These are phyloP conservation scores for Diploptera punctata DNA, from an alignment of 2,888 invertebrate species.

Conservation along the genomic window DNA sequence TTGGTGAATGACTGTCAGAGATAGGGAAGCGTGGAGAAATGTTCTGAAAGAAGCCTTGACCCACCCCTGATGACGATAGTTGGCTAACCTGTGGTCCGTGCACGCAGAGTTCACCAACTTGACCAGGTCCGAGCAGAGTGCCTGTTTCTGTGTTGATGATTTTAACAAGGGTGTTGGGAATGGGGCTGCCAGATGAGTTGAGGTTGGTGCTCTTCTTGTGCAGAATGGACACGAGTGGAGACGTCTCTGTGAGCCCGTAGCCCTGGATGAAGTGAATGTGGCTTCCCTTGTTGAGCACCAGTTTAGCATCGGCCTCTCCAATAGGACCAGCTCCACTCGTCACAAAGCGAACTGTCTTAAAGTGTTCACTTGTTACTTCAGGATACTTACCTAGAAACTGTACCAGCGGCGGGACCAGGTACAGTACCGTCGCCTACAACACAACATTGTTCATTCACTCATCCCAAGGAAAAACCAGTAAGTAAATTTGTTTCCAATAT, in stretches of 20 bases:
- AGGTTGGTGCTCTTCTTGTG: slow-evolving; percentile 20
- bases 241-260: slow-evolving; percentile 76
- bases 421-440: slow-evolving; percentile 66
- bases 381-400: slow-evolving; percentile 72
- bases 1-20: too few species aligned
- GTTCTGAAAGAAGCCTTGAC: too few species aligned
- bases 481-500: too few species aligned
- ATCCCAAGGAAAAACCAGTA: too few species aligned
- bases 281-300: slow-evolving; percentile 59
- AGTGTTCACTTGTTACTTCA: slow-evolving; percentile 62
- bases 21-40: too few species aligned
- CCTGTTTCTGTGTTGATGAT: slow-evolving; percentile 60
- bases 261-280: background rate
- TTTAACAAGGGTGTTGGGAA: slow-evolving; percentile 69
- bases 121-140: background rate
- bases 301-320: slow-evolving; percentile 62
- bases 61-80: background rate
- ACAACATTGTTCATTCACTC: too few species aligned
- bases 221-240: slow-evolving; percentile 61
- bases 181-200: slow-evolving; percentile 61
- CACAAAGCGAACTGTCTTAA: slow-evolving; percentile 61
- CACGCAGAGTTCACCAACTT: background rate
- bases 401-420: slow-evolving; percentile 79
- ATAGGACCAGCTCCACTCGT: slow-evolving; percentile 75
- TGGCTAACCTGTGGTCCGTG: background rate